These are phyloP conservation scores for Daboia siamensis DNA, from an alignment of 2,113 vertebrate genomes.

Conservation along the genomic window DNA sequence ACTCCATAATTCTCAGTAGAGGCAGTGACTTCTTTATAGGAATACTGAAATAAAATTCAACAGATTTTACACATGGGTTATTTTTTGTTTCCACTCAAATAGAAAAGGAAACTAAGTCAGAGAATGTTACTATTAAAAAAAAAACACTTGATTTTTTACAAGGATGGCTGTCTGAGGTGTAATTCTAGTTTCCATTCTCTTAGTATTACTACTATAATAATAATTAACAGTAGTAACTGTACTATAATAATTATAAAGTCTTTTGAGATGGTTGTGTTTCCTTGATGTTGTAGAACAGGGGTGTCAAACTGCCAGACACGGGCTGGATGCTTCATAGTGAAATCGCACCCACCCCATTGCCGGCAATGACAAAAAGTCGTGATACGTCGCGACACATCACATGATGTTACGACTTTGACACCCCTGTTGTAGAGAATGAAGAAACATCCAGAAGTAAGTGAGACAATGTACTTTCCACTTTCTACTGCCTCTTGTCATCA, in stretches of 20 bases:
- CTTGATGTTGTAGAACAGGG: background rate
- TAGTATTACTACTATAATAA: background rate
- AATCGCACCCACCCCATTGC: too few species aligned
- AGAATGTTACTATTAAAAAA: background rate
- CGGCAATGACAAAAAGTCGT: too few species aligned
- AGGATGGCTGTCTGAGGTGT: background rate
- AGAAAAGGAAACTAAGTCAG: background rate
- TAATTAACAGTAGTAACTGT: background rate
- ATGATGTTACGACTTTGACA: too few species aligned
- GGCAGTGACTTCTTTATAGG: background rate
- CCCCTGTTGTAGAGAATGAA: background rate
- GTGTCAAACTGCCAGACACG: too few species aligned
- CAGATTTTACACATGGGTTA: background rate
- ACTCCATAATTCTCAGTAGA: background rate
- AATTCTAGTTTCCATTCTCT: background rate
- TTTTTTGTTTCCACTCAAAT: background rate
- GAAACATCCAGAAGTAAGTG: background rate
- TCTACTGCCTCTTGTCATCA: background rate
- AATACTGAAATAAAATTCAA: background rate
- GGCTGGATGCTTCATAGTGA: too few species aligned
- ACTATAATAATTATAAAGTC: background rate
- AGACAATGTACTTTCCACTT: background rate
- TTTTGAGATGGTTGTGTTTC: background rate
- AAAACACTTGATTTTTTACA: background rate
- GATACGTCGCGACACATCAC: too few species aligned